Evolutionary conservation across 2,888 invertebrate species (phyloP).

Genomic region (Metalampra italica): DNA sequence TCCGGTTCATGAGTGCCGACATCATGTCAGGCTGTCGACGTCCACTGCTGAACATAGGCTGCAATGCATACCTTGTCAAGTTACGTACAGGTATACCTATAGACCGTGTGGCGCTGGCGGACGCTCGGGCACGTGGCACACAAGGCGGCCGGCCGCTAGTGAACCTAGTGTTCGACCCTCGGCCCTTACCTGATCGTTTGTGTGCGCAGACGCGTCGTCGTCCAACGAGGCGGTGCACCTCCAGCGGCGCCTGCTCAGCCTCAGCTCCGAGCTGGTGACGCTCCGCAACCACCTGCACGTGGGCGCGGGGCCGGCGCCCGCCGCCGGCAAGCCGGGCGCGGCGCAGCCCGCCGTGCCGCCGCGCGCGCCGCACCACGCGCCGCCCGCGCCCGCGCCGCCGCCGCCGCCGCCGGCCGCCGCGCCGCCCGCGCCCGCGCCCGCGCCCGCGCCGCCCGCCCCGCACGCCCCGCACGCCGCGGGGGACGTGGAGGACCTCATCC

Average conservation of each 20-base stretch:
- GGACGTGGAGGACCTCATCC: slow-evolving; percentile 93
- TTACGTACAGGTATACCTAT: too few relatives aligned
- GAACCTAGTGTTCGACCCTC: too few relatives aligned
- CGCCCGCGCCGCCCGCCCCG: slow-evolving; percentile 46
- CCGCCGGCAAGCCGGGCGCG: slow-evolving; percentile 16
- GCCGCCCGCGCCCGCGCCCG: slow-evolving; percentile 47
- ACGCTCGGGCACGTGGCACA: too few relatives aligned
- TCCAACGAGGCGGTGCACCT: slow-evolving; percentile 96
- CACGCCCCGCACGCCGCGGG: slow-evolving; percentile 28
- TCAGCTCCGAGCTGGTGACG: slow-evolving; percentile 94
- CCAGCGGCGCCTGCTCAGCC: slow-evolving; percentile 92
- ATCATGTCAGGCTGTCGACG: too few relatives aligned
- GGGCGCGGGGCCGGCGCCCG: slow-evolving; percentile 47
- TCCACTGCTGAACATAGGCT: too few relatives aligned
- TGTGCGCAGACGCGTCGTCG: slow-evolving; percentile 91
- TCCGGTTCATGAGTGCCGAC: too few relatives aligned
- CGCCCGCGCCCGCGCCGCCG: slow-evolving; percentile 36
- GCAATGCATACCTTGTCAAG: too few relatives aligned
- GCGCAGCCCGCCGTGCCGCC: slow-evolving; percentile 37
- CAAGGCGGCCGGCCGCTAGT: too few relatives aligned
- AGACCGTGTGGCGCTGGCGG: too few relatives aligned
- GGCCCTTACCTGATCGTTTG: too few relatives aligned
- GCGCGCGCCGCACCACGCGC: slow-evolving; percentile 32
- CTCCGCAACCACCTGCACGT: slow-evolving; percentile 93
- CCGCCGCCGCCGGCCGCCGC: slow-evolving; percentile 61